A percentile compares a stretch with the other conserved stretches of the same genome.
Conservation (phyloP, 2,797 vertebrate genomes). For the Squalus acanthias region DNA sequence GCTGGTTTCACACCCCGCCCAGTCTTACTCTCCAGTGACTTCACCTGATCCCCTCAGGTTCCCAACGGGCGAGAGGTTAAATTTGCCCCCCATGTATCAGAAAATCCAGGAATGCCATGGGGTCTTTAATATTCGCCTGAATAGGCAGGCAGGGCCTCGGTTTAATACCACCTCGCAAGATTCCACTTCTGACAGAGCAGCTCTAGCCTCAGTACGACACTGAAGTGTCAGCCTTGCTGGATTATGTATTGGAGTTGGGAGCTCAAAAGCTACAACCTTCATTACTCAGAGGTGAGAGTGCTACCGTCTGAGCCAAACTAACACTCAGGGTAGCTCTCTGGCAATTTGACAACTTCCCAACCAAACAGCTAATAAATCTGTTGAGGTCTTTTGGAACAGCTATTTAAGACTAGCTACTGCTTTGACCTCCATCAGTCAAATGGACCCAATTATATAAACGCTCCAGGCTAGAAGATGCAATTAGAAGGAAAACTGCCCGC, state of each 20-base stretch:
- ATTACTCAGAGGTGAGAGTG: neutral
- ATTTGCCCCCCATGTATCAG: neutral
- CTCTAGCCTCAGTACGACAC: neutral
- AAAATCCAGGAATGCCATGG: neutral
- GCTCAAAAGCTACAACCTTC: neutral
- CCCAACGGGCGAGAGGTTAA: neutral
- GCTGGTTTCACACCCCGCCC: neutral
- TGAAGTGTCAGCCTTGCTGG: neutral
- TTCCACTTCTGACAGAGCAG: neutral
- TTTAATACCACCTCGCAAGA: neutral
- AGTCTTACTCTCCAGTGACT: neutral
- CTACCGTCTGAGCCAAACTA: neutral
- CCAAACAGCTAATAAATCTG: constrained; percentile 10
- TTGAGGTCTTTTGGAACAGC: neutral
- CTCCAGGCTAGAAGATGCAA: neutral
- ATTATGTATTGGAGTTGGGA: neutral
- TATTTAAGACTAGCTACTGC: neutral
- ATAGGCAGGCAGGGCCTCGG: neutral
- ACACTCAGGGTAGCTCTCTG: neutral
- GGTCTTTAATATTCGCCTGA: neutral
- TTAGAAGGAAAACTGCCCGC: neutral
- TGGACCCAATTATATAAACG: neutral
- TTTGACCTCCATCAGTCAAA: constrained; percentile 19
- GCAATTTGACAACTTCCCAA: constrained; percentile 25
- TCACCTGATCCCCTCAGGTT: neutral